A percentile compares a stretch with the other conserved stretches of the same genome.
Evolutionary conservation across 2,113 vertebrate species (phyloP).

Genomic region (Eira barbara): DNA sequence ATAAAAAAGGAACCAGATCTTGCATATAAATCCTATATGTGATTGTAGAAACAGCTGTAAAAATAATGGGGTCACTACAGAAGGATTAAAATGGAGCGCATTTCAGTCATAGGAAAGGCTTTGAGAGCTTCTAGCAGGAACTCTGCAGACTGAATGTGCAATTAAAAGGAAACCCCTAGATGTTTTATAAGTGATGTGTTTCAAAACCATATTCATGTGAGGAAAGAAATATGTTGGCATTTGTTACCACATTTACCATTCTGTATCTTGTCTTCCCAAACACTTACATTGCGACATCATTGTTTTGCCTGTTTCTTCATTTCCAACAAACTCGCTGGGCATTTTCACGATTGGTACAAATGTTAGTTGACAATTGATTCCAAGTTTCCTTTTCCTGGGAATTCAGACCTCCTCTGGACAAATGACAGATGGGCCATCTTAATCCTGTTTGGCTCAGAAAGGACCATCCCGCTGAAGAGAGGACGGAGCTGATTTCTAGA

Average conservation of each 20-base stretch:
- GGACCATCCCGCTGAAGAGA: neutral
- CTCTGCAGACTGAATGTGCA: neutral
- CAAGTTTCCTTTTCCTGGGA: neutral
- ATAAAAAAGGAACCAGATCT: slow-evolving; percentile 26
- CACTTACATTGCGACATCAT: neutral
- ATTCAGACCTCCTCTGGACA: neutral
- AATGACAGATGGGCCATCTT: neutral
- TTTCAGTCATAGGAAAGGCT: slow-evolving; percentile 34
- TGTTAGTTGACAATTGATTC: neutral
- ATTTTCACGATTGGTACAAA: neutral
- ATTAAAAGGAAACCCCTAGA: neutral
- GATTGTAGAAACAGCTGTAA: slow-evolving; percentile 47
- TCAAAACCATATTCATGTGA: slow-evolving; percentile 9
- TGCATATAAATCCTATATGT: neutral
- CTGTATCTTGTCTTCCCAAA: neutral
- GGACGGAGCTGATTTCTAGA: neutral
- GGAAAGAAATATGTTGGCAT: neutral
- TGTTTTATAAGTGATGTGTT: neutral
- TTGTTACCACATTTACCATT: neutral
- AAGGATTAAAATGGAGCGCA: slow-evolving; percentile 37
- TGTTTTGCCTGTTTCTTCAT: neutral
- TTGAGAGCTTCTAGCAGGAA: neutral
- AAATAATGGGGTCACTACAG: slow-evolving; percentile 47
- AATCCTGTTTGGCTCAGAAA: neutral
- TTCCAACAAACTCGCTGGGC: neutral